Evolutionary conservation across 2,797 vertebrate species (phyloP), one percentile per base, ranked within the genome.

Genomic region (Falco rusticolus): DNA sequence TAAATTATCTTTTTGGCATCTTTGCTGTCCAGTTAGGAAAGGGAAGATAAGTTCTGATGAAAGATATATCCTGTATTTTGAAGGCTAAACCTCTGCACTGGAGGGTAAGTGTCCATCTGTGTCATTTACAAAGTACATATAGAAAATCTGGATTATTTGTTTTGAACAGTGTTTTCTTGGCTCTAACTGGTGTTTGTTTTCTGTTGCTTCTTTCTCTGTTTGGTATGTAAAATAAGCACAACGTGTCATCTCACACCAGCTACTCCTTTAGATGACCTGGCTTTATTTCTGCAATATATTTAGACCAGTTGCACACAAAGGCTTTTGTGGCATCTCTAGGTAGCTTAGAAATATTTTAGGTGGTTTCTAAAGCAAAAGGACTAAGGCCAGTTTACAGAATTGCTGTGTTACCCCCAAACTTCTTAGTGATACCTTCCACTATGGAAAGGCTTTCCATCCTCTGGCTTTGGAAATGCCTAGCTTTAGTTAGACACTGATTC

Each of bases 391-490:
- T 91, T 94, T 94, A 91, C 28, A 79, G 72, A 93, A 90, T 65
- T 8, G 1, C 7, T 45, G 45, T 93, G 59, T 57, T 76, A 54
- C 80, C 26, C 80, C 26, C 0, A 28, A 66, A 51, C 60, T 85
- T 92, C 87, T 60, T 60, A 85, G 84, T 74, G 93, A 85, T 70
- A 75, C 28, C 22, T 77, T 90, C 78, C 59, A 69, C 69, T 90
- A 57, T 88, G 80, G 61, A 95, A 89, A 94, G 84, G 51, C 79
- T 94, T 96, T 29, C 75, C 89, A 91, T 82, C 61, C 79, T 94
- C 96, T 96, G 90, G 85, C 81, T 87, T 97, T 95, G 95, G 94
- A 97, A 96, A 95, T 60, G 47, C 50, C 80, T 70, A 78, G 79
- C 39, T 90, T 94, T 94, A 90, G 93, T 84, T 95, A 90, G 89